Evolutionary conservation across 2,113 vertebrate species (phyloP).

Genomic region (Enhydra lutris): DNA sequence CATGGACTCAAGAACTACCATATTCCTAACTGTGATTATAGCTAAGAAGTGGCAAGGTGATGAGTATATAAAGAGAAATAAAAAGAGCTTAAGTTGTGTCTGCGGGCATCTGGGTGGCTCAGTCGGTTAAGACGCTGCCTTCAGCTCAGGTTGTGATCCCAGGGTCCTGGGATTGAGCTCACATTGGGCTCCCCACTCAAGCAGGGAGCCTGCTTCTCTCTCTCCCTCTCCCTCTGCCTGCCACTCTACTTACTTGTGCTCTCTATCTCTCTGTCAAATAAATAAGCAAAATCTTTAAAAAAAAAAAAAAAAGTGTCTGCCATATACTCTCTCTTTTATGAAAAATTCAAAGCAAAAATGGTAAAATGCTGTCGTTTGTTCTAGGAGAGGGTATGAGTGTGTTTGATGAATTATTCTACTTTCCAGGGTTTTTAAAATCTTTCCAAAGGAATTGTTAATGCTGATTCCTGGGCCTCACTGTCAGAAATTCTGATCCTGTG

Average conservation of each 20-base stretch:
- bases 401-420: neutral
- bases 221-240: no score
- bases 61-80: neutral
- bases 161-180: no score
- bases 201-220: no score
- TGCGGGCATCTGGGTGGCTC: no score
- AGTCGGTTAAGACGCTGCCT: no score
- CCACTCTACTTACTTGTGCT: no score
- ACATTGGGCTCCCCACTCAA: no score
- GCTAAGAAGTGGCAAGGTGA: neutral
- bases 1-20: neutral
- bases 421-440: neutral
- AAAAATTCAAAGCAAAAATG: slow-evolving; percentile 23
- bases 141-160: no score
- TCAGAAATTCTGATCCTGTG: neutral
- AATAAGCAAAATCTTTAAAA: no score
- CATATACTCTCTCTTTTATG: neutral
- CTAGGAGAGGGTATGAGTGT: neutral
- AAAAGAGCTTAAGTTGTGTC: no score
- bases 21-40: neutral
- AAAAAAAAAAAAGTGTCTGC: neutral
- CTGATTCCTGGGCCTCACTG: neutral
- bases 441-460: neutral
- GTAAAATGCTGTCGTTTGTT: neutral
- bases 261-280: no score